Conservation (phyloP, 2,888 invertebrate species). For the Eugnorisma glareosa region DNA sequence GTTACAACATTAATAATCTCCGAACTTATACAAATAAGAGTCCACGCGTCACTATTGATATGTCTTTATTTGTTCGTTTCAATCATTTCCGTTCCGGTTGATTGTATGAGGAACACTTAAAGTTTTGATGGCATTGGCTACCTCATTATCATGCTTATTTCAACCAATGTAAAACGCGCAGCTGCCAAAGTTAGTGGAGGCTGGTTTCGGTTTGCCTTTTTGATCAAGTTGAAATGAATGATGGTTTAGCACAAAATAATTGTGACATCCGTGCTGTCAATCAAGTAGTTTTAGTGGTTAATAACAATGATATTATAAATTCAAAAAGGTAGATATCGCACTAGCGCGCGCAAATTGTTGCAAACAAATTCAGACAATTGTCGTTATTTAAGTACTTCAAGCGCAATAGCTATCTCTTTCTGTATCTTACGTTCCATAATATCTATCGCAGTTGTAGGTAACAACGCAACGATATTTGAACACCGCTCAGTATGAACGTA, state of each 20-base stretch:
- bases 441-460: too few relatives aligned
- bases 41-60: conserved; percentile 47
- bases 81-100: conserved; percentile 57
- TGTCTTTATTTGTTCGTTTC: conserved; percentile 57
- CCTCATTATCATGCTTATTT: conserved; percentile 34
- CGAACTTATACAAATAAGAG: conserved; percentile 44
- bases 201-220: conserved; percentile 22
- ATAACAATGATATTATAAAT: too few relatives aligned
- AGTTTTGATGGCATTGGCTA: conserved; percentile 39
- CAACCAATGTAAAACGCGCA: background rate
- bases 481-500: too few relatives aligned
- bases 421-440: too few relatives aligned
- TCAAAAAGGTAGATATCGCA: too few relatives aligned
- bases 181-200: background rate
- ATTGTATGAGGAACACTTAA: conserved; percentile 31
- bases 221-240: conserved; percentile 8
- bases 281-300: background rate
- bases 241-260: conserved; percentile 2
- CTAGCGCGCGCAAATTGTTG: too few relatives aligned
- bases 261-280: conserved; percentile 9
- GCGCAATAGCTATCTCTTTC: too few relatives aligned
- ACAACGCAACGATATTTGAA: too few relatives aligned
- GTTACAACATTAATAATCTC: conserved; percentile 41
- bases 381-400: too few relatives aligned
- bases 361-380: too few relatives aligned